phyloP scores from a whole-genome alignment of 2,888 invertebrate species.

The Nomada flava region DNA sequence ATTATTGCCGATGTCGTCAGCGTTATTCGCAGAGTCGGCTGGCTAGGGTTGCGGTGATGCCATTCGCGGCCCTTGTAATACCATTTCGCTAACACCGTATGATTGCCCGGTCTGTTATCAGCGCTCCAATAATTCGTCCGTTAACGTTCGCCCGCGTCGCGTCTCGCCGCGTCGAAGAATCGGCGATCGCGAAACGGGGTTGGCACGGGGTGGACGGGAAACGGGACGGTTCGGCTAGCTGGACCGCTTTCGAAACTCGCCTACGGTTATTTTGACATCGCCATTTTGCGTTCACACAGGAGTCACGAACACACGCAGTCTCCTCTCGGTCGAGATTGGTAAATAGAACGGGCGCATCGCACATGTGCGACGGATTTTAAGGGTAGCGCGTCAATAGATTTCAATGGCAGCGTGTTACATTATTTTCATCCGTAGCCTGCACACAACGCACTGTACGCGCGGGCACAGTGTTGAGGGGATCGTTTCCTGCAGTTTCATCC shows the following conservation, averaged over 20 bases:
- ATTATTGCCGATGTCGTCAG: slow-evolving; percentile 75
- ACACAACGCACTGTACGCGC: background rate
- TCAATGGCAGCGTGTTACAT: slow-evolving; percentile 76
- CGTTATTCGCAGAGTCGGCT: slow-evolving; percentile 69
- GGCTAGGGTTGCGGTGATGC: slow-evolving; percentile 61
- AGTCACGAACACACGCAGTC: slow-evolving; percentile 39
- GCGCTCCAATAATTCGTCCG: slow-evolving; percentile 3
- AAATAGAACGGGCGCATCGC: slow-evolving; percentile 47
- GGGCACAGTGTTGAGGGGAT: slow-evolving; percentile 52
- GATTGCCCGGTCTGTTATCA: slow-evolving; percentile 21
- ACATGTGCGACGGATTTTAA: slow-evolving; percentile 56
- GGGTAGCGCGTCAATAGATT: slow-evolving; percentile 78
- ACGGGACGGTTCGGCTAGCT: background rate
- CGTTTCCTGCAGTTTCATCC: slow-evolving; percentile 53
- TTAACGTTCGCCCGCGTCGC: background rate
- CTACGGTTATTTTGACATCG: slow-evolving; percentile 79
- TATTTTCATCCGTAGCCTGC: slow-evolving; percentile 72
- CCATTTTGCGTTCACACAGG: slow-evolving; percentile 78
- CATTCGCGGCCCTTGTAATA: slow-evolving; percentile 55
- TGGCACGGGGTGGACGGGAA: too few relatives aligned
- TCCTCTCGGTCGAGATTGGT: slow-evolving; percentile 18
- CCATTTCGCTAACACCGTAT: slow-evolving; percentile 49
- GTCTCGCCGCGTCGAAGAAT: background rate
- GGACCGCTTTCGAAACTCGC: slow-evolving; percentile 11
- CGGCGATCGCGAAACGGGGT: background rate